These are phyloP conservation scores for Campopleginae sp. DNA, from an alignment of 2,888 invertebrate species.

Conservation along the genomic window DNA sequence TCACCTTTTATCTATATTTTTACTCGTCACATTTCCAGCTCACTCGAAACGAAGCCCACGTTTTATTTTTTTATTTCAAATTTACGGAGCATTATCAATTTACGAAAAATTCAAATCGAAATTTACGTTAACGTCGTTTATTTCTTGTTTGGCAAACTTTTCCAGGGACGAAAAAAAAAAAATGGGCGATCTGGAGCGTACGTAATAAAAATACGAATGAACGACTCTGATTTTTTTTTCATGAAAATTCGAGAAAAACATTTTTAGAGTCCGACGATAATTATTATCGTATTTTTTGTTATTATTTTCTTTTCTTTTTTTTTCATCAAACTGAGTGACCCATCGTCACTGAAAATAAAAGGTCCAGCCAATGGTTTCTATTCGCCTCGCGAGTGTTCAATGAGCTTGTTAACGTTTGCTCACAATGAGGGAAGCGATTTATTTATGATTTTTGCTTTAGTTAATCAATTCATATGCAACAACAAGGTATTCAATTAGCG, in stretches of 20 bases:
- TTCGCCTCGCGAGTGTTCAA: background rate
- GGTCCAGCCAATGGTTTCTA: too few species aligned
- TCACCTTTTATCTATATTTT: background rate
- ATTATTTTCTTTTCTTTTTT: too few species aligned
- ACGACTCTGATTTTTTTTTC: too few species aligned
- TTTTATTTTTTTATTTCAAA: background rate
- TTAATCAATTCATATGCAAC: background rate
- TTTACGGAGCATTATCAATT: background rate
- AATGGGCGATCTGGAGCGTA: too few species aligned
- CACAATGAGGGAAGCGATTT: background rate
- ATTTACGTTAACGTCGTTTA: background rate
- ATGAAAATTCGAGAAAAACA: too few species aligned
- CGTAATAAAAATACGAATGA: too few species aligned
- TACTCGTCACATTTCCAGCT: conserved; percentile 1
- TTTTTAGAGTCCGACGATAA: too few species aligned
- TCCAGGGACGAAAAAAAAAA: too few species aligned
- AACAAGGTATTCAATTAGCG: conserved; percentile 4
- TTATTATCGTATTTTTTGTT: too few species aligned
- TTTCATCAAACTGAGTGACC: too few species aligned
- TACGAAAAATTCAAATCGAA: background rate
- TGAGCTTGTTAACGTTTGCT: background rate
- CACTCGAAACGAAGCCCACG: background rate
- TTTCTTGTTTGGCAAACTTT: background rate
- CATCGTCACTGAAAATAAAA: too few species aligned
- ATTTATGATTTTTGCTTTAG: conserved; percentile 11